Evolutionary conservation across 2,797 vertebrate species (phyloP).

Genomic region (Fistularia commersonii): DNA sequence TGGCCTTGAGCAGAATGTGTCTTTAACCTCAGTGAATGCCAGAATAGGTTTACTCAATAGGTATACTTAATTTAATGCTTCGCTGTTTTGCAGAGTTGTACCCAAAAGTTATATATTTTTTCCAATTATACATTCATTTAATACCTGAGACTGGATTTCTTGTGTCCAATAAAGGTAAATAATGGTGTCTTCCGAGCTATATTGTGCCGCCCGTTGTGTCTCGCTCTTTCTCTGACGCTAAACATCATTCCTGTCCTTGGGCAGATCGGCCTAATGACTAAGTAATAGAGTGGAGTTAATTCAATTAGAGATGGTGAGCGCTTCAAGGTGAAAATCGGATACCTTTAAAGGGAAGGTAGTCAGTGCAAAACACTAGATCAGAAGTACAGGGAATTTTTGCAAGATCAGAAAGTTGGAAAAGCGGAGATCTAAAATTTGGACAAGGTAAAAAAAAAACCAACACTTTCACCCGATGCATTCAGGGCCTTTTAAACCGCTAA

Average conservation of each 20-base stretch:
- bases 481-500: too few relatives aligned
- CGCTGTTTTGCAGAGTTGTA: too few relatives aligned
- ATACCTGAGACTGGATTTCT: neutral
- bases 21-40: too few relatives aligned
- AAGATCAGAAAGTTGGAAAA: too few relatives aligned
- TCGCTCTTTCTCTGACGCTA: conserved; percentile 20
- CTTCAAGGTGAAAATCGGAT: conserved; percentile 30
- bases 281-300: conserved; percentile 53
- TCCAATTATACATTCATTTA: too few relatives aligned
- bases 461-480: too few relatives aligned
- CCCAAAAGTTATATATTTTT: too few relatives aligned
- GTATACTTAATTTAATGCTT: too few relatives aligned
- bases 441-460: neutral
- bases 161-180: conserved; percentile 19
- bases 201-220: too few relatives aligned
- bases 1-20: too few relatives aligned
- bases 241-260: conserved; percentile 32
- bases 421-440: neutral
- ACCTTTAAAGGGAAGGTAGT: conserved; percentile 4
- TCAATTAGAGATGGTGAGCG: conserved; percentile 48
- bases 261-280: conserved; percentile 33
- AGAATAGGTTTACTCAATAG: too few relatives aligned
- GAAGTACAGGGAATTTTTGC: neutral
- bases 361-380: neutral
- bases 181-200: neutral